These are phyloP conservation scores for Anolis sagrei DNA, from an alignment of 2,113 vertebrate genomes.

Conservation along the genomic window DNA sequence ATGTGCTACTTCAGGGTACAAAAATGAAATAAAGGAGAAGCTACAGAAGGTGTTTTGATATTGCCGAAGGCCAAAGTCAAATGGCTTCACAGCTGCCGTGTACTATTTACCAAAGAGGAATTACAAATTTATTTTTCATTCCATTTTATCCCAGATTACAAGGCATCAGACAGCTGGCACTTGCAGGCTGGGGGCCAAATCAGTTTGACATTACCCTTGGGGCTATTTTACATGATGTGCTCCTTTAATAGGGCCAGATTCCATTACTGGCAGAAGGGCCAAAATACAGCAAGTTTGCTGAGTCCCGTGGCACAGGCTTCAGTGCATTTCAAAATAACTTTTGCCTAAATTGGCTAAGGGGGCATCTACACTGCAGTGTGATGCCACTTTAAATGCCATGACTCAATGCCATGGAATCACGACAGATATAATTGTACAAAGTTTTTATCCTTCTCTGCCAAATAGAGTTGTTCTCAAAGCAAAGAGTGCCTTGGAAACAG, in stretches of 20 bases:
- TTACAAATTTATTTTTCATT: slow-evolving; percentile 12
- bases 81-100: slow-evolving; percentile 38
- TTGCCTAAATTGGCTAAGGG: too few species aligned
- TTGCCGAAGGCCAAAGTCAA: slow-evolving; percentile 38
- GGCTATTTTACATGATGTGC: background rate
- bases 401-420: too few species aligned
- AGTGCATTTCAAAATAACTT: background rate
- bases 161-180: slow-evolving; percentile 46
- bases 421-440: too few species aligned
- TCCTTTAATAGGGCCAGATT: background rate
- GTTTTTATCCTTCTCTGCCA: too few species aligned
- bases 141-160: slow-evolving; percentile 7
- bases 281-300: background rate
- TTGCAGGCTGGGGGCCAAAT: slow-evolving; percentile 10
- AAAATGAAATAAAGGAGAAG: slow-evolving; percentile 10
- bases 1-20: slow-evolving; percentile 28
- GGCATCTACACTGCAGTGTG: too few species aligned
- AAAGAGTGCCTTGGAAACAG: too few species aligned
- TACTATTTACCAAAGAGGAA: slow-evolving; percentile 37
- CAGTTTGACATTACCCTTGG: background rate
- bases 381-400: too few species aligned
- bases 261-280: background rate
- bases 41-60: slow-evolving; percentile 43
- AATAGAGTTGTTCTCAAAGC: too few species aligned
- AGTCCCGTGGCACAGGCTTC: background rate